Conservation (phyloP, 2,888 invertebrate species). For the Amphiduros pacificus region DNA sequence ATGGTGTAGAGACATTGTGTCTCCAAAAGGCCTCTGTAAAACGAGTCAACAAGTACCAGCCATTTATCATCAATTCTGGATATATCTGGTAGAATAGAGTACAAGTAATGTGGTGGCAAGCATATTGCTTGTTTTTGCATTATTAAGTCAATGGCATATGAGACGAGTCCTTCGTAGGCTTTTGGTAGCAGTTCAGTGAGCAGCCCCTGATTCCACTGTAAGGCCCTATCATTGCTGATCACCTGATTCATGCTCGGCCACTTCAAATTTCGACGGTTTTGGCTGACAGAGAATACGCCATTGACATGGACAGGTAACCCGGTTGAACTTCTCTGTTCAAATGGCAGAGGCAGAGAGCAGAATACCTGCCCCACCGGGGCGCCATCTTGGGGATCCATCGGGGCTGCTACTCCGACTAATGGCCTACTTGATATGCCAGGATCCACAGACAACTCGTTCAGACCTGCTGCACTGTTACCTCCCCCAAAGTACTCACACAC, state of each 20-base stretch:
- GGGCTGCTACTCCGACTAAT: conserved; percentile 34
- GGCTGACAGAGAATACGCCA: conserved; percentile 49
- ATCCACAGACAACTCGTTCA: conserved; percentile 19
- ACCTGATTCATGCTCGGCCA: conserved; percentile 44
- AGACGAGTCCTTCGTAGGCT: no score
- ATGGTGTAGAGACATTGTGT: no score
- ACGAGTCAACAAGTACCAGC: no score
- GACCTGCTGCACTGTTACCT: conserved; percentile 6
- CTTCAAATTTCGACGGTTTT: conserved; percentile 49
- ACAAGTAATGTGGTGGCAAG: no score
- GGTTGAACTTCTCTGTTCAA: conserved; percentile 37
- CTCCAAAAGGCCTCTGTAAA: no score
- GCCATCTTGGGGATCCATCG: neutral
- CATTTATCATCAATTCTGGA: no score
- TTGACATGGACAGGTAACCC: conserved; percentile 54
- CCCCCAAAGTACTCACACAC: conserved; percentile 26
- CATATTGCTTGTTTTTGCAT: no score
- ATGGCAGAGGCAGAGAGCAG: conserved; percentile 53
- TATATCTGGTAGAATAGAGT: no score
- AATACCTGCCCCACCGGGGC: conserved; percentile 44
- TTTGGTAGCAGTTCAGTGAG: conserved; percentile 41
- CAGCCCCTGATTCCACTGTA: conserved; percentile 47
- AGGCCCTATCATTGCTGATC: conserved; percentile 35
- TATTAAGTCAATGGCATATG: no score
- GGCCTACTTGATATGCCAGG: conserved; percentile 30